Evolutionary conservation across 2,797 vertebrate genomes (phyloP), one percentile per base, ranked within the genome.

Genomic region (Melopsittacus undulatus): DNA sequence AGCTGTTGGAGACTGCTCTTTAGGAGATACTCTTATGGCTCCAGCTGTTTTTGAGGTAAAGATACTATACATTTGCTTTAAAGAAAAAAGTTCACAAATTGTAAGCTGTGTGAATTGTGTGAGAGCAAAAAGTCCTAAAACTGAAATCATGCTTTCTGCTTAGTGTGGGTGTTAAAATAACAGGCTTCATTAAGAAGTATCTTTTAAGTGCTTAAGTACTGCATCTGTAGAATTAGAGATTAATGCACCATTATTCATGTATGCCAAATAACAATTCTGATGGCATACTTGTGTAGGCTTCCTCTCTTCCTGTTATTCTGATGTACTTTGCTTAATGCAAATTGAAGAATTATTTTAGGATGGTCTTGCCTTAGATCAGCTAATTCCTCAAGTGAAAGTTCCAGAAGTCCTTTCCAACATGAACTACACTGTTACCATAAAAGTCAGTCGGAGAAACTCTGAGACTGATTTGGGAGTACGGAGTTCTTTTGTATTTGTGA

Each of bases 31-130:
- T 68, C 73, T 97, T 19, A 98, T 99, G 96, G 95, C 97, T 96
- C 95, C 98, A 38, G 97, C 97, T 92, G 92, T 97, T 78, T 97
- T 94, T 84, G 98, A 99, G 98, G 99, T 99, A 96, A 94, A 76
- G 20, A 79, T 64, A 30, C 18, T 43, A 67, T 9, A 24, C 3
- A 9, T 10, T 72, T 75, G 19, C 14, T 70, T 24, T 32, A 10
- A 89, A 13, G 8, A 63, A 56, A 49, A 38, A 27, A 27, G 32
- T 3, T 14, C 1, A 45, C 2, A 29, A 18, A 8, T 18, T n/a
- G 24, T 22, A 24, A 59, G 5, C 29, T 27, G 7, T 16, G 48
- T 6, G 2, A 20, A 4, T 52, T 69, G 9, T 45, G 10, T 85
- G 4, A 7, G 32, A 86, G 13, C 8, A 84, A 56, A 29, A 40